Evolutionary conservation across 2,113 vertebrate genomes (phyloP), one percentile per base, ranked within the genome.

Genomic region (Pterocles burchelli): DNA sequence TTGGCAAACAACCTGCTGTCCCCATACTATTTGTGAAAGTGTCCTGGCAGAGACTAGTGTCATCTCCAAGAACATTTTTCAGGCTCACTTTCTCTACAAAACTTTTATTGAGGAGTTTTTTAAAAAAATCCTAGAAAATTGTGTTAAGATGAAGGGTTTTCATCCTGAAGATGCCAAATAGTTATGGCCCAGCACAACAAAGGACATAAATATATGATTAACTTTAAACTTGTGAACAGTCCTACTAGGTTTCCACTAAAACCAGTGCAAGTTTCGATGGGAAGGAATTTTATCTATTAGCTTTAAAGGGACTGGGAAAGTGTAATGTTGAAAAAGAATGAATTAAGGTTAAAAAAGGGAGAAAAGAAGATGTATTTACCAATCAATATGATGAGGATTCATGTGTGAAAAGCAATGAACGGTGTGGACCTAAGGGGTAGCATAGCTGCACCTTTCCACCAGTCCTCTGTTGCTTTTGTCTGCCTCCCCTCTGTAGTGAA

Each of bases 1-100:
- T 95, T 96, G 96, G 92, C 96, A 96, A 97, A 96, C 88, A 95
- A 97, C 95, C 96, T 96, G 90, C 96, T 95, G 95, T 97, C 96
- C 96, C 95, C 80, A 93, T 83, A 92, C 76, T 87, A 96, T 96
- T 96, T 96, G 96, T 95, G 95, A 96, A 96, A 97, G 96, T 95
- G 96, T 96, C 96, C 95, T 96, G 96, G 96, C 95, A 96, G 85
- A 97, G 95, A 96, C 52, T 95, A 94, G 95, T 92, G 95, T 94
- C 93, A 94, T 96, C 95, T 96, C 92, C 92, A 95, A 94, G 92
- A 96, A 95, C 92, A 94, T 89, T 97, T 97, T 95, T 89, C 95
- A 93, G 90, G 90, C 95, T 97, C 65, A 92, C 73, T 95, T 96
- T 96, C 41, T 89, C 90, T 82, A 3, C 72, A 94, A 97, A 96